A percentile compares a stretch with the other conserved stretches of the same genome.
These are phyloP conservation scores for Apoda limacodes DNA, from an alignment of 2,888 invertebrate species.

Conservation along the genomic window DNA sequence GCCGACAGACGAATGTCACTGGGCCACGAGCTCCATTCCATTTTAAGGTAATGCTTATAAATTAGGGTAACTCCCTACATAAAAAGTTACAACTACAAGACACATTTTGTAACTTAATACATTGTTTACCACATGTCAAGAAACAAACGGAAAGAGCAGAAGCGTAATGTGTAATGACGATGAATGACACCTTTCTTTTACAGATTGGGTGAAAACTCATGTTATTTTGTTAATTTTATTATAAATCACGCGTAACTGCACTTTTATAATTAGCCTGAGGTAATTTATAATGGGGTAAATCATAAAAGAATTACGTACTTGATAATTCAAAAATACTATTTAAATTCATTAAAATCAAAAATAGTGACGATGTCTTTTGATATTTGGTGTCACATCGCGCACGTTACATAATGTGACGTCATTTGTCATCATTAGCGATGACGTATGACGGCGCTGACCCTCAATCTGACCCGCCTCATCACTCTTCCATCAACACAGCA, in stretches of 20 bases:
- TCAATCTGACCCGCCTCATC: conserved; percentile 52
- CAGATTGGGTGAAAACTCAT: conserved; percentile 50
- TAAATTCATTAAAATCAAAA: too few relatives aligned
- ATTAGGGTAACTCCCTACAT: too few relatives aligned
- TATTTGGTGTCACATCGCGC: conserved; percentile 40
- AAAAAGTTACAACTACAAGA: conserved; percentile 3
- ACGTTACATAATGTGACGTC: too few relatives aligned
- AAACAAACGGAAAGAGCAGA: conserved; percentile 49
- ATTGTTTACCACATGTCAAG: conserved; percentile 45
- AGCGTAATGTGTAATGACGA: conserved; percentile 54
- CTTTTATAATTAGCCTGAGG: too few relatives aligned
- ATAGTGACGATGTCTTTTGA: conserved; percentile 12
- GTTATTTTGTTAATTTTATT: too few relatives aligned
- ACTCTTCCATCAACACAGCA: conserved; percentile 44
- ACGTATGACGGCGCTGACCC: conserved; percentile 61
- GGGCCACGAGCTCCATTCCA: too few relatives aligned
- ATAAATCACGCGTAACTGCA: too few relatives aligned
- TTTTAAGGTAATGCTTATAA: too few relatives aligned
- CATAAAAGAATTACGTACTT: too few relatives aligned
- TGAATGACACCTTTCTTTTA: conserved; percentile 62
- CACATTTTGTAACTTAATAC: conserved; percentile 28
- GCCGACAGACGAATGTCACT: too few relatives aligned
- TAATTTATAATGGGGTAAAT: too few relatives aligned
- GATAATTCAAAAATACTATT: too few relatives aligned
- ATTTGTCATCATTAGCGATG: conserved; percentile 69